Base-by-base conservation (phyloP, 2,888 invertebrate genomes). In the Cephus spinipes region DNA sequence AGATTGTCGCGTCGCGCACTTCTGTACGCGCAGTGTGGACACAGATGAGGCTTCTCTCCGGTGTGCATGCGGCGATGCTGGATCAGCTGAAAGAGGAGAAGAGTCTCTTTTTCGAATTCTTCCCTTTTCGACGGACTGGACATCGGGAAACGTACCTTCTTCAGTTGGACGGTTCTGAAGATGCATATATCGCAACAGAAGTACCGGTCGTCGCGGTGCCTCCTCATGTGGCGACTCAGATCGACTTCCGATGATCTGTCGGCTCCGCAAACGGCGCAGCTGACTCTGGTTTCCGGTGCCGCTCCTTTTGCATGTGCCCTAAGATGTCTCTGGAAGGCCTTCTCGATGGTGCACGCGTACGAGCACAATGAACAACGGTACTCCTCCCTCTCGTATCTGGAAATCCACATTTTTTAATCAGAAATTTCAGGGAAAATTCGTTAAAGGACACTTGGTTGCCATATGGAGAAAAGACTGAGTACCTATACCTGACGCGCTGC, bases 41-140 rank as follows among this genome's bases (percentile, higher is more conserved):
- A 94, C 15, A 93, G 89, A 85, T 93, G 93, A 3, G 93, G 93
- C 79, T 93, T 93, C 83, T 93, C 93, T 9, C 93, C 93, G 68
- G 93, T 93, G 83, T 93, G 93, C 93, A 93, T 93, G 79, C 93
- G 90, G 76, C 93, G 91, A 86, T 93, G 93, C 85, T 93, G 93
- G 79, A 93, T 93, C 74, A 93, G 85, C 92, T 93, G 85, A 3
- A 86, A 88, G 80, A 74, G 81, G 79, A 79, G 23, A 35, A 40
- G 35, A 73, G 31, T 15, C 1, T 6, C 40, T 4, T 40, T 15
- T 6, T 40, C 4, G 40, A 40, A 40, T 40, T 15, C 40, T 40
- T 40, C 15, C 2, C 1, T 15, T 15, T 0, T 40, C 40, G 6
- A 15, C 6, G 6, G 40, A 40, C 4, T 4, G 15, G 15, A 40